phyloP scores from a whole-genome alignment of 2,797 vertebrate genomes.

The Pygocentrus nattereri region DNA sequence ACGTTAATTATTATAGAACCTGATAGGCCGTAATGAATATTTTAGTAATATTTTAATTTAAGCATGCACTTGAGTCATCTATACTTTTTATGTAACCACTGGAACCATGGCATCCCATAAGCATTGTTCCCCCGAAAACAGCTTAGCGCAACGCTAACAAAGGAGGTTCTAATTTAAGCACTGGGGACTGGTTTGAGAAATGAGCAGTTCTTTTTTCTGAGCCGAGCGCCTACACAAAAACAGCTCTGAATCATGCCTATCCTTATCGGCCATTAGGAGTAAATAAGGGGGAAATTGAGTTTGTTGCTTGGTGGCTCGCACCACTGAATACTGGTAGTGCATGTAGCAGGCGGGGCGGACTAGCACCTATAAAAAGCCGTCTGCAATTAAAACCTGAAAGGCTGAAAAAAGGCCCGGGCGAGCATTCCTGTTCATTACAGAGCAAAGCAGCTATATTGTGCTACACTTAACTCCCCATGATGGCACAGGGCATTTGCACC shows the following conservation, averaged over 20 bases:
- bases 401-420: constrained; percentile 69
- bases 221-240: constrained; percentile 27
- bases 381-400: constrained; percentile 79
- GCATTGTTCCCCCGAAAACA: constrained; percentile 43
- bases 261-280: constrained; percentile 64
- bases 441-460: constrained; percentile 56
- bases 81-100: constrained; percentile 31
- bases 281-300: constrained; percentile 63
- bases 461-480: constrained; percentile 51
- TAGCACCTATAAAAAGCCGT: constrained; percentile 77
- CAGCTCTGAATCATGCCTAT: constrained; percentile 43
- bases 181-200: constrained; percentile 54
- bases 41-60: constrained; percentile 5
- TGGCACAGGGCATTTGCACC: constrained; percentile 5
- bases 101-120: constrained; percentile 36
- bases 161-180: constrained; percentile 52
- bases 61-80: constrained; percentile 4
- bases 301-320: constrained; percentile 72
- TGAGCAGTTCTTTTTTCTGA: constrained; percentile 30
- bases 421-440: constrained; percentile 72
- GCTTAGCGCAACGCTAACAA: constrained; percentile 48
- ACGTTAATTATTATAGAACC: background rate
- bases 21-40: background rate
- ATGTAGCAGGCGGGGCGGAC: constrained; percentile 68
- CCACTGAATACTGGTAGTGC: constrained; percentile 69